These are phyloP conservation scores for Phymatocera aterrima DNA, from an alignment of 2,888 invertebrate species.

Conservation along the genomic window DNA sequence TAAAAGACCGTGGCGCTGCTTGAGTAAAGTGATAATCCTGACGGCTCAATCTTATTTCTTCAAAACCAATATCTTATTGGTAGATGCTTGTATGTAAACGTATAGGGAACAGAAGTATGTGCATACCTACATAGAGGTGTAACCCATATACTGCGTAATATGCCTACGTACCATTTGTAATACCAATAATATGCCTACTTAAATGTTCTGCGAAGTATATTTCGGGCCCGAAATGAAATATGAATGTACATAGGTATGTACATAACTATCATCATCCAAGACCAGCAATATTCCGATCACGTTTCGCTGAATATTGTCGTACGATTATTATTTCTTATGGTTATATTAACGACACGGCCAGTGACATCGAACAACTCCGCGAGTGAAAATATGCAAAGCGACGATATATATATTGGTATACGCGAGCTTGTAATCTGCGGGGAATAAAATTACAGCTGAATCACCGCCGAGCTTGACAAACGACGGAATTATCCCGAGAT, in stretches of 20 bases:
- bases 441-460: neutral
- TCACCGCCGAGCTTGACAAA: neutral
- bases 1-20: constrained; percentile 48
- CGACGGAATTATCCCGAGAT: neutral
- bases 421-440: neutral
- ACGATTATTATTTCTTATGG: constrained; percentile 31
- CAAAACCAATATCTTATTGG: neutral
- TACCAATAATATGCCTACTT: neutral
- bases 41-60: constrained; percentile 58
- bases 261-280: constrained; percentile 2
- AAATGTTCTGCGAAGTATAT: neutral
- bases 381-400: constrained; percentile 26
- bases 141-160: neutral
- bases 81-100: neutral
- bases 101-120: neutral
- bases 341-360: neutral
- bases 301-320: constrained; percentile 20
- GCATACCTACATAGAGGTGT: neutral
- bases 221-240: constrained; percentile 34
- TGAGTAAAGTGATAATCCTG: constrained; percentile 60
- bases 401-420: neutral
- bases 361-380: constrained; percentile 18
- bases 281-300: constrained; percentile 21
- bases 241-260: too few species aligned
- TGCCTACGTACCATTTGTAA: neutral